Percentiles rank a stretch among this genome's conserved stretches.
Conservation (phyloP, 1,140 invertebrate genomes). For the Hyles euphorbiae region DNA sequence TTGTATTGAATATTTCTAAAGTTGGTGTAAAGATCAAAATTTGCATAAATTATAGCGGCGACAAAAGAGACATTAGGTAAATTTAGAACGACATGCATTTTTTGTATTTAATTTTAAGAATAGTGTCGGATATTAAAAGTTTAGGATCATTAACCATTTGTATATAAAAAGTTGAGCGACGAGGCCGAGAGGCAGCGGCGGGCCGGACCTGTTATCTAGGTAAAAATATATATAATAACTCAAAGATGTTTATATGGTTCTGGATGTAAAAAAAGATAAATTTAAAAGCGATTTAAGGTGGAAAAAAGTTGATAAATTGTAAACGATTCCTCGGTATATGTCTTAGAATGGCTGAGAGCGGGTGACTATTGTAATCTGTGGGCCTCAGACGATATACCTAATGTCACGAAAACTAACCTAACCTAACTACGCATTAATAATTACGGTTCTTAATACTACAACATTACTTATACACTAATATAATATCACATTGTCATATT, state of each 20-base stretch:
- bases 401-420: conserved; percentile 66
- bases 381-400: conserved; percentile 58
- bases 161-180: conserved; percentile 70
- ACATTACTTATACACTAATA: conserved; percentile 68
- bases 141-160: conserved; percentile 76
- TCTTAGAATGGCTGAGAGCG: conserved; percentile 62
- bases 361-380: conserved; percentile 74
- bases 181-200: conserved; percentile 46
- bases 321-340: conserved; percentile 71
- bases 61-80: conserved; percentile 72
- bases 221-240: conserved; percentile 76
- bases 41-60: conserved; percentile 74
- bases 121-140: conserved; percentile 74
- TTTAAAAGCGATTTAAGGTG: conserved; percentile 69
- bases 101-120: conserved; percentile 77
- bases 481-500: conserved; percentile 76
- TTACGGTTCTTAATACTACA: conserved; percentile 73
- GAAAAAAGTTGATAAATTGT: conserved; percentile 58
- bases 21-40: conserved; percentile 76
- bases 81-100: conserved; percentile 75
- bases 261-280: conserved; percentile 74
- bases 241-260: conserved; percentile 77
- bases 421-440: conserved; percentile 72
- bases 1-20: conserved; percentile 78
- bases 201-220: conserved; percentile 63